A percentile compares a stretch with the other conserved stretches of the same genome.
These are phyloP conservation scores for Pampus argenteus DNA, from an alignment of 2,797 vertebrate genomes.

Conservation along the genomic window DNA sequence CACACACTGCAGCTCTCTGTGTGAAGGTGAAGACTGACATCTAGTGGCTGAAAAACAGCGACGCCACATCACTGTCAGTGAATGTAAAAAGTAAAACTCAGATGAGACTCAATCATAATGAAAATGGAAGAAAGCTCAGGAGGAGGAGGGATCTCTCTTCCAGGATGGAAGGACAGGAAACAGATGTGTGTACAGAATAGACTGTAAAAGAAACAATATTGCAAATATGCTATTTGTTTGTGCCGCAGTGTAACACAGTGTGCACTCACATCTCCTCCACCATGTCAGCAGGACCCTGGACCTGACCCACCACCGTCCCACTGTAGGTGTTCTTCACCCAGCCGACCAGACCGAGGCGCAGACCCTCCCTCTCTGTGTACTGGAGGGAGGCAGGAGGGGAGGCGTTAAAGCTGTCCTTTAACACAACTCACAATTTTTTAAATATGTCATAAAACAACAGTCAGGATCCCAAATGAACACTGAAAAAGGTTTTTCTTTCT, in stretches of 20 bases:
- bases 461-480: no score
- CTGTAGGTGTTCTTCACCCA: constrained; percentile 93
- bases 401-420: neutral
- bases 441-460: no score
- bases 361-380: constrained; percentile 92
- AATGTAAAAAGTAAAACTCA: no score
- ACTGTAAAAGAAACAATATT: no score
- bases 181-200: no score
- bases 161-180: no score
- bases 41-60: constrained; percentile 4
- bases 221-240: neutral
- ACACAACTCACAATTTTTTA: no score
- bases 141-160: no score
- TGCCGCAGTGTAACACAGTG: neutral
- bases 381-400: constrained; percentile 60
- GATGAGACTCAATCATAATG: no score
- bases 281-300: constrained; percentile 89
- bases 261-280: constrained; percentile 92
- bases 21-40: constrained; percentile 25
- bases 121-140: no score
- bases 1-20: neutral
- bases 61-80: neutral
- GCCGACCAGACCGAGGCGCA: constrained; percentile 89
- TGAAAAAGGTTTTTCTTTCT: no score
- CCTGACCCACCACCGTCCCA: constrained; percentile 91